These are phyloP conservation scores for Chaetorhynchus papuensis DNA, from an alignment of 2,113 vertebrate genomes.

Conservation along the genomic window DNA sequence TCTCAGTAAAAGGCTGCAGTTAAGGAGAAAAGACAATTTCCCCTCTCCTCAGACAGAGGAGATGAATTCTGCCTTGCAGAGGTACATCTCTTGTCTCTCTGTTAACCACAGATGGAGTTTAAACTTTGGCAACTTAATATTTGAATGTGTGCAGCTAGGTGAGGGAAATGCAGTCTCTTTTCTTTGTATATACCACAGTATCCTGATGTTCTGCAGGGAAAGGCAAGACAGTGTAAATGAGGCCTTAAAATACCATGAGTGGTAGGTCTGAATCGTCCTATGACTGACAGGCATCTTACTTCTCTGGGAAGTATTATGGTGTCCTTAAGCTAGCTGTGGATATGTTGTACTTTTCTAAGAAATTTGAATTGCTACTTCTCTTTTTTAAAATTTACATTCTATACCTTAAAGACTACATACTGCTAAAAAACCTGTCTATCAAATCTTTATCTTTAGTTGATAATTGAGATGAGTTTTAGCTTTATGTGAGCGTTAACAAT, in stretches of 20 bases:
- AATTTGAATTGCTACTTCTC: background rate
- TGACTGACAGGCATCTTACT: background rate
- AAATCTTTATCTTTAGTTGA: background rate
- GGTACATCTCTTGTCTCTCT: background rate
- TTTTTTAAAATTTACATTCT: background rate
- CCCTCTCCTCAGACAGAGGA: background rate
- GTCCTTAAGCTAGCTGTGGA: background rate
- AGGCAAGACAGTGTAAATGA: background rate
- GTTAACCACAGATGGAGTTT: background rate
- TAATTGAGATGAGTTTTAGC: background rate
- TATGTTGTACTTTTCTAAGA: background rate
- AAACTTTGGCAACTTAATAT: background rate
- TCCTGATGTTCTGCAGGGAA: background rate
- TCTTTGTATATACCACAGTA: background rate
- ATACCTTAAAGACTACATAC: background rate
- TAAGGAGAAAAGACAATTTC: background rate
- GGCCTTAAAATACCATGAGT: background rate
- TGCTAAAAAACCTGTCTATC: background rate
- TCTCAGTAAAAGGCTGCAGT: background rate
- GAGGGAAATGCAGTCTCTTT: background rate
- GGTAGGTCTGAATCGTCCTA: background rate
- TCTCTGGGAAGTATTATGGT: background rate
- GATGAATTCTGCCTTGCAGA: background rate
- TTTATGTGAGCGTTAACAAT: background rate
- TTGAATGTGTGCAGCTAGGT: background rate